Evolutionary conservation across 2,888 invertebrate species (phyloP), one percentile per base, ranked within the genome.

Genomic region (Homarus gammarus): DNA sequence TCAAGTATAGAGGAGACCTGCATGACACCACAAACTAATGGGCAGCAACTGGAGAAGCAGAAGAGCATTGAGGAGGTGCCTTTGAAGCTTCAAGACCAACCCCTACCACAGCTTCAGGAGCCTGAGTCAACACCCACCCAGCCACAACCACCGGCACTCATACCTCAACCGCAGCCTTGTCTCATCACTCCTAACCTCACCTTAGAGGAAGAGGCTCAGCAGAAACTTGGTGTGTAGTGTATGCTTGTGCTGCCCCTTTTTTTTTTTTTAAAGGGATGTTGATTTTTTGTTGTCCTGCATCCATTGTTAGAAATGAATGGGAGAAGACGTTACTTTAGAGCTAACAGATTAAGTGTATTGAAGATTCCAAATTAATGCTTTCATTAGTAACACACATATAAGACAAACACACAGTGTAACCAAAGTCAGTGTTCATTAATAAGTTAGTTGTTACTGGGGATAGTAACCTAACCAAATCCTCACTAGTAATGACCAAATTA

Each of bases 161-260:
- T 75, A 70, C 84, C 82, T 61, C 38, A 56, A 27, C 61, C 77
- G 38, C 84, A 84, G 84, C 85, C 87, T 70, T 64, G 81, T 61
- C 72, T 88, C 83, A 88, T 88, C 78, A 88, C 88, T 27, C 88
- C 88, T n/a, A 88, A 38, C 49, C 88, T 88, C 49, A 88, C 87
- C 40, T 61, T 84, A 31, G 92, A 90, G 27, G 85, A 89, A 38
- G 75, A 85, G 40, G 90, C 90, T 18, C 92, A 92, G 49, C 92
- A 92, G 56, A 92, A 92, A 83, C 87, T 92, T 77, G 91, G 91
- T 91, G 79, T 40, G 85, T 38, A 18, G 15, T 33, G 1, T 22
- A 6, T n/a, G 5, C 31, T 8, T n/a, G 8, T 64, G 64, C 27
- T 22, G 22, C 64, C 0, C 18, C 64, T 22, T 12, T 22, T 51